Base-by-base conservation (phyloP, 2,113 vertebrate species). In the Ophthalmolycus amberensis region DNA sequence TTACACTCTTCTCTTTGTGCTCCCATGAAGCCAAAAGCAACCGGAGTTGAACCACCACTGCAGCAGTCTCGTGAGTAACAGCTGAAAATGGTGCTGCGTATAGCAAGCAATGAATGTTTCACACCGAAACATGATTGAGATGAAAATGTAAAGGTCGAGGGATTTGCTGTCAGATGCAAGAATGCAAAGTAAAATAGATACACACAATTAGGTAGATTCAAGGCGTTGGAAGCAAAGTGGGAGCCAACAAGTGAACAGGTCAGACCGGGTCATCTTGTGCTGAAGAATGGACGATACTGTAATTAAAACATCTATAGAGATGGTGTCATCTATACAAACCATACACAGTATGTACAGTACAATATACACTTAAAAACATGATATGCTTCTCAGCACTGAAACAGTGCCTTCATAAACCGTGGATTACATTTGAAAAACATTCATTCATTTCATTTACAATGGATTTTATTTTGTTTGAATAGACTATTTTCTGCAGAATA, bases 401-500 rank as follows among this genome's bases (percentile, higher is more conserved):
- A 83, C 66, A 56, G 32, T 52, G 32, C 54, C 54, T 70, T 82
- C 50, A 83, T 44, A 71, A 46, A 50, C 68, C 71, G 50, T 63
- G 79, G 78, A 85, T 83, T 83, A 75, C 37, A 48, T 83, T 75
- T 74, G 40, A 68, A 64, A 81, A 85, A 75, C 79, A 82, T 78
- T 73, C 78, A 79, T 88, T 90, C 69, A 77, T 82, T 76, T 86
- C 9, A 90, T 88, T 85, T 58, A 83, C 73, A 90, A 79, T 69
- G 63, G 74, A 69, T 58, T 80, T 85, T 29, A 27, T 85, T 84
- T 86, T 86, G 65, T 86, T 77, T 85, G 84, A 92, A 91, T 72
- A 71, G 86, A 52, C 82, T 67, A 88, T 88, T 89, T 90, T 88
- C 63, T 77, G 71, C 82, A 78, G 74, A 89, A 87, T 85, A 80